Percentiles rank a stretch among this genome's conserved stretches.
Conservation (phyloP, 2,888 invertebrate genomes). For the Cheilosia vulpina region DNA sequence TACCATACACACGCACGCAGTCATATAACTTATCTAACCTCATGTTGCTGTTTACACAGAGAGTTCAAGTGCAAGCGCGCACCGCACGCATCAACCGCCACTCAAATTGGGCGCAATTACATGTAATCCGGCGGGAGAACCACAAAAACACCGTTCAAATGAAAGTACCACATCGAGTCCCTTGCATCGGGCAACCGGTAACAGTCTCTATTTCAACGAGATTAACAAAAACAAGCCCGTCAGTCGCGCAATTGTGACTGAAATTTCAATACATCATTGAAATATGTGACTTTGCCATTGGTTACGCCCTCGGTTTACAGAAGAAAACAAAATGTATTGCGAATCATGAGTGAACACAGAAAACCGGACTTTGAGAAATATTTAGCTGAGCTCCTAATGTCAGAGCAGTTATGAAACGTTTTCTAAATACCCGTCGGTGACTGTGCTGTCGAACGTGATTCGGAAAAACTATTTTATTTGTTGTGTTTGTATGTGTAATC, state of each 20-base stretch:
- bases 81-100: conserved; percentile 3
- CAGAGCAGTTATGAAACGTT: background rate
- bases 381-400: background rate
- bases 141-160: background rate
- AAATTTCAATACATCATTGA: conserved; percentile 31
- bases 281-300: conserved; percentile 33
- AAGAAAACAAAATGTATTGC: background rate
- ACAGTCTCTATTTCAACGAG: background rate
- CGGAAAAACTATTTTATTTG: background rate
- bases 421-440: background rate
- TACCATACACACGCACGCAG: background rate
- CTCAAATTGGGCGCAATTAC: conserved; percentile 31
- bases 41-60: conserved; percentile 18
- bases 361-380: conserved; percentile 30
- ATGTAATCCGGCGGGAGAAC: background rate
- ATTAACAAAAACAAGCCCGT: background rate
- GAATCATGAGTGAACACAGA: conserved; percentile 11
- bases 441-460: conserved; percentile 11
- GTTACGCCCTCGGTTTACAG: conserved; percentile 38
- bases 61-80: conserved; percentile 46
- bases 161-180: conserved; percentile 7
- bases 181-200: background rate
- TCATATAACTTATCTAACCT: conserved; percentile 46
- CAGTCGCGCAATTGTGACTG: background rate
- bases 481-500: background rate